These are phyloP conservation scores for Antitype chi DNA, from an alignment of 2,888 invertebrate genomes.

Conservation along the genomic window DNA sequence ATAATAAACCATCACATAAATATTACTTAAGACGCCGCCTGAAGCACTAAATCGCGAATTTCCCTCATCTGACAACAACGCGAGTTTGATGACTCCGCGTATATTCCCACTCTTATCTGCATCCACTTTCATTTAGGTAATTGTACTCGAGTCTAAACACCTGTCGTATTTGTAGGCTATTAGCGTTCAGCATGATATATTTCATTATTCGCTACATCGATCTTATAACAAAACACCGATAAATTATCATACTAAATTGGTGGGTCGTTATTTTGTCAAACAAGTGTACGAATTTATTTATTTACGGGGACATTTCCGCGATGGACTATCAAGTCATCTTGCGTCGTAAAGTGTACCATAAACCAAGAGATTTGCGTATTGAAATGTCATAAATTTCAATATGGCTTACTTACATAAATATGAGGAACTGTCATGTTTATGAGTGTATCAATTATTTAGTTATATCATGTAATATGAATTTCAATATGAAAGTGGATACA, in stretches of 20 bases:
- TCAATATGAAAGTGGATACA: constrained; percentile 51
- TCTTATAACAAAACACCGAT: constrained; percentile 7
- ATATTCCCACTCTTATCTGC: constrained; percentile 31
- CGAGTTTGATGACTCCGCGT: constrained; percentile 52
- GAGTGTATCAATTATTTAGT: constrained; percentile 35
- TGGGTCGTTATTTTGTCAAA: constrained; percentile 31
- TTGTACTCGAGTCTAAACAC: constrained; percentile 47
- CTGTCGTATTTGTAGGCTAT: constrained; percentile 26
- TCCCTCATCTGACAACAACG: constrained; percentile 35
- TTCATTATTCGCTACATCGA: constrained; percentile 30
- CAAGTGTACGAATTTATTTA: constrained; percentile 32
- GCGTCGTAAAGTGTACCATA: constrained; percentile 21
- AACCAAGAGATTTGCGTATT: constrained; percentile 40
- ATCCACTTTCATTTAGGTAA: constrained; percentile 62
- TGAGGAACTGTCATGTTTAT: constrained; percentile 36
- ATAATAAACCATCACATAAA: constrained; percentile 18
- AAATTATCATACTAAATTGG: constrained; percentile 32
- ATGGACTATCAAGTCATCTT: constrained; percentile 10
- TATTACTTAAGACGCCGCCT: constrained; percentile 1
- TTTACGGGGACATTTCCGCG: constrained; percentile 40
- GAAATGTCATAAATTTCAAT: constrained; percentile 27
- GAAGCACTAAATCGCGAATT: constrained; percentile 32
- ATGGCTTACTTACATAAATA: constrained; percentile 52
- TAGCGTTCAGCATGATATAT: constrained; percentile 40
- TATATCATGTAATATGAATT: constrained; percentile 45